Conservation (phyloP, 2,797 vertebrate genomes). For the Sandelia bainsii region DNA sequence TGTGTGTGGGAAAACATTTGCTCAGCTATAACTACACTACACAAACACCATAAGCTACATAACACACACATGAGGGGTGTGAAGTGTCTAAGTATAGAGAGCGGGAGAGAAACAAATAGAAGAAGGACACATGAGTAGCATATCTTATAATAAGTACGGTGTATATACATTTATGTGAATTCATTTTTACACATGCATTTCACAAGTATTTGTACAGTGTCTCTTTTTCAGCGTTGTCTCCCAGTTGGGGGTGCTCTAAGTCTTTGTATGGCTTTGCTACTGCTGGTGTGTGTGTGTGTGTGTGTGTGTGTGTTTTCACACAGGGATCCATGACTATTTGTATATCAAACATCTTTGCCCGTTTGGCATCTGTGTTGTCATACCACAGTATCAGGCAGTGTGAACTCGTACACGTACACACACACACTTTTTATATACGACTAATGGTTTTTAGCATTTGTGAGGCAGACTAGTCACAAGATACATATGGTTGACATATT, state of each 20-base stretch:
- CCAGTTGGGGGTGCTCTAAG: constrained; percentile 81
- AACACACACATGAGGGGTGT: constrained; percentile 61
- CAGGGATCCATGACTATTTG: constrained; percentile 25
- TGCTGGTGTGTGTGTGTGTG: neutral
- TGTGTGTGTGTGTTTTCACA: constrained; percentile 15
- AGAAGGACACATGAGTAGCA: constrained; percentile 43
- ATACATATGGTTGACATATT: neutral
- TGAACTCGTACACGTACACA: neutral
- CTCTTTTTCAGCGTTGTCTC: constrained; percentile 38
- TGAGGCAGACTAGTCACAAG: neutral
- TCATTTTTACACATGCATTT: constrained; percentile 10
- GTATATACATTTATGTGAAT: constrained; percentile 43
- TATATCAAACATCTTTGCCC: constrained; percentile 9
- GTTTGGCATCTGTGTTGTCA: constrained; percentile 42
- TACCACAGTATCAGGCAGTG: constrained; percentile 4
- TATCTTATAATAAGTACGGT: constrained; percentile 42
- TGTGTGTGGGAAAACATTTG: constrained; percentile 82
- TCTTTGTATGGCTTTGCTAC: constrained; percentile 61
- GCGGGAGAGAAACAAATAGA: constrained; percentile 44
- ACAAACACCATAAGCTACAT: constrained; percentile 72
- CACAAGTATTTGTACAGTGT: neutral
- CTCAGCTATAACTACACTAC: constrained; percentile 75
- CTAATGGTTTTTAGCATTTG: neutral
- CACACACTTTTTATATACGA: neutral
- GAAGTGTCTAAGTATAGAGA: constrained; percentile 65